Evolutionary conservation across 2,113 vertebrate species (phyloP).

Genomic region (Numenius arquata): DNA sequence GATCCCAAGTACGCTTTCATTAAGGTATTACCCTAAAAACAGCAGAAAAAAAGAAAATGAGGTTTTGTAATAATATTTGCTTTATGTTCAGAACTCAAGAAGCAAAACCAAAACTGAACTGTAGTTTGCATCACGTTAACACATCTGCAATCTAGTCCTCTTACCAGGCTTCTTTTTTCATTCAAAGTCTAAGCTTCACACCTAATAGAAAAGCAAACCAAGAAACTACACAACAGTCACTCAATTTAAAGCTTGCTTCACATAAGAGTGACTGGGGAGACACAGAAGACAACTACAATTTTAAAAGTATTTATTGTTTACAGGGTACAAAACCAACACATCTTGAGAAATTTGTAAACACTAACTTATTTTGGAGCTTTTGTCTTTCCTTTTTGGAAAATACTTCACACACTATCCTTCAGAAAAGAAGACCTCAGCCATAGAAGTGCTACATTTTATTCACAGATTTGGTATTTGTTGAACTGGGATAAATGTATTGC

Average conservation of each 20-base stretch:
- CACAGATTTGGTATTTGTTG: background rate
- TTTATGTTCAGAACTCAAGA: background rate
- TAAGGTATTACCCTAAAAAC: background rate
- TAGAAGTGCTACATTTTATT: background rate
- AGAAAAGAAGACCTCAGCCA: background rate
- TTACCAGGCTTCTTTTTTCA: background rate
- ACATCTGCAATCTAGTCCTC: background rate
- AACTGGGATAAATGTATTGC: background rate
- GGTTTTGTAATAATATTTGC: background rate
- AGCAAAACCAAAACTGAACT: background rate
- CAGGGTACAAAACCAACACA: accelerated
- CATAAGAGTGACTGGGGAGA: accelerated
- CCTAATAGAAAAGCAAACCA: background rate
- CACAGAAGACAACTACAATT: background rate
- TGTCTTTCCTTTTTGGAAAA: background rate
- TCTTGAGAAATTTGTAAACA: background rate
- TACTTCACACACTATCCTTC: background rate
- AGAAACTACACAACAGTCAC: background rate
- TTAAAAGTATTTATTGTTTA: background rate
- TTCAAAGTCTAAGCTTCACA: background rate
- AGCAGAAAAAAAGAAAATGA: background rate
- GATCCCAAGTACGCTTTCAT: background rate
- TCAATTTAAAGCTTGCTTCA: background rate
- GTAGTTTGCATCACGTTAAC: background rate
- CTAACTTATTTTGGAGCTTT: background rate